phyloP scores from a whole-genome alignment of 2,888 invertebrate genomes.

The Nephrocerus scutellatus region DNA sequence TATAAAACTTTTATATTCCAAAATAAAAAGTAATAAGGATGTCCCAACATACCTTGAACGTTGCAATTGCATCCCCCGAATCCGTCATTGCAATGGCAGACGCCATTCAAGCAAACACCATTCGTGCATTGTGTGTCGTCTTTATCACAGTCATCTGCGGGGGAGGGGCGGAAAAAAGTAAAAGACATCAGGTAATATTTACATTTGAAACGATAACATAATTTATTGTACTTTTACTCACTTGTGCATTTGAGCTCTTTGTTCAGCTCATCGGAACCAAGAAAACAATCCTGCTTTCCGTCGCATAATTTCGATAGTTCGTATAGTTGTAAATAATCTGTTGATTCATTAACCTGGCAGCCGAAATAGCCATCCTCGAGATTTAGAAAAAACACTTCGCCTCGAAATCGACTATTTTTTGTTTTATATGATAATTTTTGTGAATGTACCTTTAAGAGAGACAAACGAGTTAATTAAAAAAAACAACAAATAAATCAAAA shows the following conservation, averaged over 20 bases:
- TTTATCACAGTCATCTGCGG: conserved; percentile 81
- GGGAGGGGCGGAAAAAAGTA: conserved; percentile 7
- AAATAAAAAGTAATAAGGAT: no score
- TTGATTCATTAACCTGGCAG: conserved; percentile 94
- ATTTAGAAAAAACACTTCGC: conserved; percentile 93
- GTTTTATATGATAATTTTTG: conserved; percentile 67
- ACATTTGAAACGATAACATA: neutral
- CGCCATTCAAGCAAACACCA: conserved; percentile 86
- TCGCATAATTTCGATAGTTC: conserved; percentile 93
- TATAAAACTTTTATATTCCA: no score
- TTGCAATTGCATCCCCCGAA: conserved; percentile 92
- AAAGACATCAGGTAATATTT: conserved; percentile 1
- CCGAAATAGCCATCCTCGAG: conserved; percentile 96
- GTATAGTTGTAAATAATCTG: conserved; percentile 89
- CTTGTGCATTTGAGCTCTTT: conserved; percentile 90
- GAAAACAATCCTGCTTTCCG: conserved; percentile 81
- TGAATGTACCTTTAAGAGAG: conserved; percentile 48
- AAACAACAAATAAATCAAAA: conserved; percentile 15
- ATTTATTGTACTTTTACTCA: conserved; percentile 49
- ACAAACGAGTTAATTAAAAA: conserved; percentile 13
- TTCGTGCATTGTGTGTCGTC: conserved; percentile 86
- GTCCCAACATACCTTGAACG: conserved; percentile 67
- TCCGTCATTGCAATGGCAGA: conserved; percentile 94
- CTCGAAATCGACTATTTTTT: conserved; percentile 58
- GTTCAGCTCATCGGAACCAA: conserved; percentile 84